Evolutionary conservation across 2,113 vertebrate species (phyloP).

Genomic region (Puntigrus tetrazona): DNA sequence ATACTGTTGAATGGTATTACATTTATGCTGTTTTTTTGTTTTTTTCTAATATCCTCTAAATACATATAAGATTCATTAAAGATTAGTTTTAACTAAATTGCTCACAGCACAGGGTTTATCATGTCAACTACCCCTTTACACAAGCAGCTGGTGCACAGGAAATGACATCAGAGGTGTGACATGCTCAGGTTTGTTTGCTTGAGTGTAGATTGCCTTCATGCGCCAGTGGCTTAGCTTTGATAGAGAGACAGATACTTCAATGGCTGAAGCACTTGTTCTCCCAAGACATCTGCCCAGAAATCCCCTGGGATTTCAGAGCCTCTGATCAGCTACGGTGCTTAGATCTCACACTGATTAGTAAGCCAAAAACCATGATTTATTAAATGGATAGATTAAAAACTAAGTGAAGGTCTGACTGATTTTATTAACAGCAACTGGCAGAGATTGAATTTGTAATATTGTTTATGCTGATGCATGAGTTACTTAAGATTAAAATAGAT

Average conservation of each 20-base stretch:
- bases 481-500: neutral
- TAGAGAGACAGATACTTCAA: conserved; percentile 24
- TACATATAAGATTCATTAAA: neutral
- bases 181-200: conserved; percentile 29
- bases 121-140: conserved; percentile 14
- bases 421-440: neutral
- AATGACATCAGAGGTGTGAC: conserved; percentile 24
- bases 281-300: neutral
- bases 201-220: neutral
- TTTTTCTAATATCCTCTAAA: neutral
- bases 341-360: conserved; percentile 11
- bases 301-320: neutral
- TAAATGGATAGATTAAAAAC: neutral
- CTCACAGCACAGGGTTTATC: neutral
- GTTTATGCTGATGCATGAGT: neutral
- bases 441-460: neutral
- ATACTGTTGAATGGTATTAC: neutral
- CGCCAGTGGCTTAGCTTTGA: conserved; percentile 9
- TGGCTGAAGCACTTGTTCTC: conserved; percentile 12
- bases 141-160: neutral
- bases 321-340: neutral
- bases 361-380: neutral
- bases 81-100: neutral
- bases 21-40: too few species aligned
- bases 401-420: neutral